Conservation (phyloP, 2,888 invertebrate species). For the Crematogaster levior region DNA sequence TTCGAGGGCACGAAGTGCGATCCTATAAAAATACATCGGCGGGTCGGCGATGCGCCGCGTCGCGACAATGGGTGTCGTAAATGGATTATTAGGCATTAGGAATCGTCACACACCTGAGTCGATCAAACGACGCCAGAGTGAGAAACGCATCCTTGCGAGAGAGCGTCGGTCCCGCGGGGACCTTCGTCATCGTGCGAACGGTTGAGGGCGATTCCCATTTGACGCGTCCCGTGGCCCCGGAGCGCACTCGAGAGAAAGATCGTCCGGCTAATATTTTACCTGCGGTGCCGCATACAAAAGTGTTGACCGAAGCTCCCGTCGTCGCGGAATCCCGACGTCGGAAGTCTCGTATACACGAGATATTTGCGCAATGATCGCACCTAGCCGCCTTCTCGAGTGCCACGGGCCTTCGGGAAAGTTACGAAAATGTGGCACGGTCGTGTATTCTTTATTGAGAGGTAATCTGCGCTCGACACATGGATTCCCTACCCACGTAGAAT, state of each 20-base stretch:
- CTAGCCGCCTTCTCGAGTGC: constrained; percentile 48
- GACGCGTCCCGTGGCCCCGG: constrained; percentile 55
- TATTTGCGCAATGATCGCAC: constrained; percentile 62
- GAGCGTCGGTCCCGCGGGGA: constrained; percentile 54
- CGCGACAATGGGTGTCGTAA: constrained; percentile 75
- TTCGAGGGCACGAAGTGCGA: constrained; percentile 41
- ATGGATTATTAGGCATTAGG: constrained; percentile 83
- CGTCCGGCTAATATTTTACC: constrained; percentile 77
- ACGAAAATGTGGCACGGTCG: constrained; percentile 24
- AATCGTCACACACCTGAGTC: constrained; percentile 77
- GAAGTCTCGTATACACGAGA: constrained; percentile 46
- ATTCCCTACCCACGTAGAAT: background rate
- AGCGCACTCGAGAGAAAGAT: constrained; percentile 59
- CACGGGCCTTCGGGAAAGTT: constrained; percentile 34
- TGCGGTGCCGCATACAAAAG: constrained; percentile 67
- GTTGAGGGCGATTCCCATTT: constrained; percentile 67
- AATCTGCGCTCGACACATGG: constrained; percentile 2
- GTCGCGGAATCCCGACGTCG: constrained; percentile 59
- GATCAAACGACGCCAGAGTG: constrained; percentile 34
- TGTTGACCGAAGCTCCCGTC: constrained; percentile 70
- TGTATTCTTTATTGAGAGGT: constrained; percentile 23
- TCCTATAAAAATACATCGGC: constrained; percentile 81
- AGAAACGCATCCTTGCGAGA: constrained; percentile 51
- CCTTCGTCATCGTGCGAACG: constrained; percentile 53
- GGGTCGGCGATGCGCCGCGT: constrained; percentile 51